phyloP scores from a whole-genome alignment of 2,113 vertebrate species.

The Pseudonaja textilis region DNA sequence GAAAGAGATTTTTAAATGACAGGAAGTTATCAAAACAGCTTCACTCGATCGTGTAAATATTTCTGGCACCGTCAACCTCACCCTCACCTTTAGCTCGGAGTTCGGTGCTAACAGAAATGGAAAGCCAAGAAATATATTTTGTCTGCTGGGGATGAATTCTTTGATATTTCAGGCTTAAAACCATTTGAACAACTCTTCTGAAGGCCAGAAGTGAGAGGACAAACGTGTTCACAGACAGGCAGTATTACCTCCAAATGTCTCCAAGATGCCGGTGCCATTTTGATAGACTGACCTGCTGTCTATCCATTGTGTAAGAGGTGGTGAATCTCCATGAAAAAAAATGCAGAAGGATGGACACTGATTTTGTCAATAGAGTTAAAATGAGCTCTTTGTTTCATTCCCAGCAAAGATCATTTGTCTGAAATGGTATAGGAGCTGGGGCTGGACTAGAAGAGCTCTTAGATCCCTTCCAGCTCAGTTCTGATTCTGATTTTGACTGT shows the following conservation, averaged over 20 bases:
- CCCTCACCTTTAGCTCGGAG: background rate
- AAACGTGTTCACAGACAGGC: background rate
- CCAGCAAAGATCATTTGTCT: too few species aligned
- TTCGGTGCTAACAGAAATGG: background rate
- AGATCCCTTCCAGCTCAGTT: too few species aligned
- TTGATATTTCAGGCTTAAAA: constrained; percentile 7
- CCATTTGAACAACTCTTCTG: background rate
- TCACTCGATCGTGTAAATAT: background rate
- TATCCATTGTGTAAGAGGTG: too few species aligned
- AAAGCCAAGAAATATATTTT: background rate
- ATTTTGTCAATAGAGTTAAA: too few species aligned
- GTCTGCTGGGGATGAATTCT: background rate
- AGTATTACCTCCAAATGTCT: background rate
- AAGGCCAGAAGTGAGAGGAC: background rate
- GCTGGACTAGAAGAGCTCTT: too few species aligned
- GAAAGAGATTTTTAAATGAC: constrained; percentile 5
- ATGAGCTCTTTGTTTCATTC: too few species aligned
- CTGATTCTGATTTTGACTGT: too few species aligned
- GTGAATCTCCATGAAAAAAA: too few species aligned
- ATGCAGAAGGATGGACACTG: too few species aligned
- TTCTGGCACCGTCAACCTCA: background rate
- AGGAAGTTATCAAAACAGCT: background rate
- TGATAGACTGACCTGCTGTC: background rate
- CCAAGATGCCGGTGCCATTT: background rate
- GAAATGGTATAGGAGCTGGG: too few species aligned